A percentile compares a stretch with the other conserved stretches of the same genome.
These are phyloP conservation scores for Rhinolophus ferrumequinum DNA, from an alignment of 2,113 vertebrate genomes.

Conservation along the genomic window DNA sequence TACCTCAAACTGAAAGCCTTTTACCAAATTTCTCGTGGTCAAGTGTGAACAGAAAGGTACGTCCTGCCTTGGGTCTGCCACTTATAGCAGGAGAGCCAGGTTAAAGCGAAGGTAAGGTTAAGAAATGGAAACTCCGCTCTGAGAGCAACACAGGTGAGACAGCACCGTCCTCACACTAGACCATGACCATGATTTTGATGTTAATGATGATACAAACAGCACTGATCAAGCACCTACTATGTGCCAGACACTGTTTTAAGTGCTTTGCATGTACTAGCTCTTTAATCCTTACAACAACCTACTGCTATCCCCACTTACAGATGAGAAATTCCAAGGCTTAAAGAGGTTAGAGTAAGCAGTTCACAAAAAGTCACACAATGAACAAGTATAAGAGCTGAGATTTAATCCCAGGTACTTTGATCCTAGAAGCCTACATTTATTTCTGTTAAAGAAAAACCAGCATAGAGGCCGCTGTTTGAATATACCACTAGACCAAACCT, in stretches of 20 bases:
- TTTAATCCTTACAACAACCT: neutral
- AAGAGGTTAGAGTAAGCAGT: neutral
- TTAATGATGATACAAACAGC: neutral
- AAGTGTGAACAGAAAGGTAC: neutral
- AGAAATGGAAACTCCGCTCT: neutral
- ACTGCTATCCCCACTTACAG: neutral
- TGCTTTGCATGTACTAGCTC: neutral
- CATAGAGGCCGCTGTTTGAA: neutral
- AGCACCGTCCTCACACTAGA: neutral
- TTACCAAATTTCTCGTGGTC: neutral
- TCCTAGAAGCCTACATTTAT: neutral
- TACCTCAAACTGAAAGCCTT: neutral
- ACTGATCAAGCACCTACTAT: neutral
- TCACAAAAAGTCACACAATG: neutral
- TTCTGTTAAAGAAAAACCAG: slow-evolving; percentile 28
- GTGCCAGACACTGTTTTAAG: neutral
- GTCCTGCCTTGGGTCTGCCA: neutral
- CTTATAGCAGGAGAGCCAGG: neutral
- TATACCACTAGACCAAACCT: neutral
- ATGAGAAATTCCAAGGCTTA: slow-evolving; percentile 6
- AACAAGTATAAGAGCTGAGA: neutral
- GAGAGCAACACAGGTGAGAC: neutral
- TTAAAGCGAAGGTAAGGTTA: neutral
- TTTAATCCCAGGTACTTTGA: neutral
- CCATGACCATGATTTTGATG: neutral